Evolutionary conservation across 1,140 invertebrate species (phyloP), one percentile per base, ranked within the genome.

Genomic region (Drosophila arawakana): DNA sequence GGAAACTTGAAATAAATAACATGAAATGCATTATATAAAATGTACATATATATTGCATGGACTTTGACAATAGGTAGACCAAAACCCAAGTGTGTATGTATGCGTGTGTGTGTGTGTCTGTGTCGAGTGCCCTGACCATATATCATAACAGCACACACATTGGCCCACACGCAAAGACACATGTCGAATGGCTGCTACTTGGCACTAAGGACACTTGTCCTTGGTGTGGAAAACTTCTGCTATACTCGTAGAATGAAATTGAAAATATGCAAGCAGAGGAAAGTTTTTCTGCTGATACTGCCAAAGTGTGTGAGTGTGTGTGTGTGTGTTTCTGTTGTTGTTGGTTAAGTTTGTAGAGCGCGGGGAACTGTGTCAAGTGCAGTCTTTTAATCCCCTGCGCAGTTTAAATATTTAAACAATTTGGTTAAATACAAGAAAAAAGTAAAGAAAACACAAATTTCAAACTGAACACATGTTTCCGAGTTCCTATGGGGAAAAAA

Each of bases 231-330:
- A 82, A 86, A 86, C 80, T 86, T 86, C 83, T 88, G 70, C 88
- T 67, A 68, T 80, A 30, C 25, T 30, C 25, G 25, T 30, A 68
- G 44, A 62, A 59, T 60, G 81, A 84, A 86, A 89, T 83, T 83
- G 84, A 89, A 89, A 86, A 86, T 83, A 86, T 89, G 80, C 84
- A 86, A 62, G 63, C 76, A 71, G 57, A 65, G 60, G 68, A 88
- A 86, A 85, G 25, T 88, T 85, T 81, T 78, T 58, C 61, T 65
- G 67, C 71, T 86, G 76, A 88, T 88, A 66, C 35, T 47, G 70
- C 62, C 69, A 74, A 44, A 43, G 18, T 59, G 13, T 44, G 25
- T 30, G 54, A 47, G 50, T 54, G 39, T 46, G 47, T 62, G 15
- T 13, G 59, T 76, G 52, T 75, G 66, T 50, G 47, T 25, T 50